phyloP scores from a whole-genome alignment of 2,113 vertebrate genomes.

The Gorilla gorilla region DNA sequence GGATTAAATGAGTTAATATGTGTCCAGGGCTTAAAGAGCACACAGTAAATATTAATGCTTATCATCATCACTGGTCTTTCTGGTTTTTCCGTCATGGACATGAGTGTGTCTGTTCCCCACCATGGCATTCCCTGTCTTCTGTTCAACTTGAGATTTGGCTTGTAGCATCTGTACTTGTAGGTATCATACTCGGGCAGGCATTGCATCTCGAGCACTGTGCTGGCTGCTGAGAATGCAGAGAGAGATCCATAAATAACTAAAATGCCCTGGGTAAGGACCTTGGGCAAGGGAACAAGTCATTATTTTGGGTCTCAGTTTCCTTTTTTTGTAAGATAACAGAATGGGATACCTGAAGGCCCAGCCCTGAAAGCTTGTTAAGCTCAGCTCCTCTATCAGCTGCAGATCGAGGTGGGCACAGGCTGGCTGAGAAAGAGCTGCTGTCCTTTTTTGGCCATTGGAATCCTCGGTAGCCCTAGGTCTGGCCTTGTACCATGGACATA shows the following conservation, averaged over 20 bases:
- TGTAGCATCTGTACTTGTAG: no score
- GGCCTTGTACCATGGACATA: conserved; percentile 50
- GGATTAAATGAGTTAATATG: not conserved
- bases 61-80: not conserved
- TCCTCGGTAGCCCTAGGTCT: conserved; percentile 29
- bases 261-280: not conserved
- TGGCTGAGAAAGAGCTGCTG: not conserved
- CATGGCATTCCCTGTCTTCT: not conserved
- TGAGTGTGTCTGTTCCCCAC: not conserved
- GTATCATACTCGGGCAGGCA: not conserved
- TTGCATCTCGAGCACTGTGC: not conserved
- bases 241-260: not conserved
- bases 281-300: not conserved
- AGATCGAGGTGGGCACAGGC: conserved; percentile 34
- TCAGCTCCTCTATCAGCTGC: not conserved
- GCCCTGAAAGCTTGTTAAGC: not conserved
- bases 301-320: conserved; percentile 5
- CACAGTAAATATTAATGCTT: not conserved
- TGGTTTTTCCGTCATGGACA: not conserved
- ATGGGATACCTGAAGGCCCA: not conserved
- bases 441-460: conserved; percentile 70
- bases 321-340: not conserved
- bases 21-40: not conserved
- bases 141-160: not conserved
- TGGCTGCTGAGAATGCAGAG: not conserved